Base-by-base conservation (phyloP, 2,888 invertebrate genomes). In the Heteromyza rotundicornis region DNA sequence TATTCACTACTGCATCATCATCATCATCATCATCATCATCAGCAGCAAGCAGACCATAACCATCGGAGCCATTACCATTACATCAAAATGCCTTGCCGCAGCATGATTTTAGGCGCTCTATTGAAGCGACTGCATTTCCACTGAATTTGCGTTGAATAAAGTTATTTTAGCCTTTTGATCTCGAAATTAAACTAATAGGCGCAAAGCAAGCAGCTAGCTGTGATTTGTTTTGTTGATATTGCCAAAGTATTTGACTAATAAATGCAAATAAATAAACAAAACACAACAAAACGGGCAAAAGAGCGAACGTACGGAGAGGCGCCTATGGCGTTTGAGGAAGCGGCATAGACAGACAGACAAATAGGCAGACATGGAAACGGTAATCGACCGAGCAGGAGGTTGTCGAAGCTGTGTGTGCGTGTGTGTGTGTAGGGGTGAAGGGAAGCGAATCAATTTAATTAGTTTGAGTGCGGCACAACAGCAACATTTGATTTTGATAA, bases 231-330 rank as follows among this genome's bases (percentile, higher is more conserved):
- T 40, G 47, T 47, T 19, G 47, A 47, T 47, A 19, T 47, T 47
- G 47, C 20, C 47, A 14, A n/a, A 47, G 20, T 47, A 47, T 47
- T 47, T 47, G 47, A 47, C 19, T 47, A 47, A 8, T 47, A 47
- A 47, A 47, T 47, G 47, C 47, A 20, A 47, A 47, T 20, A 47
- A 47, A 47, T 47, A 47, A 47, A 47, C 20, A 47, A 47, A 47
- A 2, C 47, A n/a, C n/a, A n/a, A n/a, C n/a, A n/a, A n/a, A n/a
- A n/a, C n/a, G n/a, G n/a, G n/a, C 40, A 40, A 40, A 40, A n/a
- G n/a, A 3, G n/a, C 40, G 16, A 7, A 40, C 40, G n/a, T n/a
- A 40, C 14, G 40, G 40, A 8, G 16, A 40, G 12, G 3, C 40
- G 32, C 7, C 7, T 5, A 12, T 32, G 32, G 32, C 12, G 32